These are phyloP conservation scores for Theristicus caerulescens DNA, from an alignment of 2,113 vertebrate species.

Conservation along the genomic window DNA sequence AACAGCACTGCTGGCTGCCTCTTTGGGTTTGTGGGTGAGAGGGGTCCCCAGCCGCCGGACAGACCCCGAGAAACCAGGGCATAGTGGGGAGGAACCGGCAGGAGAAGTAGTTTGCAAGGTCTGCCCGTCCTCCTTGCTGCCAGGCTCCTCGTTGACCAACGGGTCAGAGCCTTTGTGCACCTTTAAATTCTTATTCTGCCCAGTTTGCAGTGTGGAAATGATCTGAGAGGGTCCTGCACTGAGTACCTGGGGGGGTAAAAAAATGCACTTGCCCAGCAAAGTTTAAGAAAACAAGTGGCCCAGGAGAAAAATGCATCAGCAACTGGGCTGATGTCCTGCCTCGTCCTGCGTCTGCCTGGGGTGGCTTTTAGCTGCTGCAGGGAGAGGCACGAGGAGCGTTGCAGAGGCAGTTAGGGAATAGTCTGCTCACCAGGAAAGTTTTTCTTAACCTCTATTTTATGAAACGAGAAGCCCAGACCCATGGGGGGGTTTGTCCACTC, in stretches of 20 bases:
- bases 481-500: accelerated
- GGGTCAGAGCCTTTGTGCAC: neutral
- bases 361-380: neutral
- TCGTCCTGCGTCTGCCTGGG: accelerated
- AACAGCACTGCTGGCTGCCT: too few relatives aligned
- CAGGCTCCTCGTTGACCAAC: accelerated
- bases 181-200: neutral
- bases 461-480: neutral
- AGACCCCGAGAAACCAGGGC: neutral
- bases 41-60: accelerated
- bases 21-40: neutral
- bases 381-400: accelerated
- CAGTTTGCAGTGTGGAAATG: accelerated
- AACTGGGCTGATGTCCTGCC: accelerated
- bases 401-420: neutral
- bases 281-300: neutral
- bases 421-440: neutral
- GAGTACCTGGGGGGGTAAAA: neutral
- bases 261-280: neutral
- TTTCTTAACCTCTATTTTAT: neutral
- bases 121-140: neutral
- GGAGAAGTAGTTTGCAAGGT: neutral
- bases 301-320: accelerated
- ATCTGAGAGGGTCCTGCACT: neutral
- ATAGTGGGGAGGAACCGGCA: neutral